phyloP scores from a whole-genome alignment of 37 sponge, comb jelly and placozoan genomes.

The Tethya wilhelma region DNA sequence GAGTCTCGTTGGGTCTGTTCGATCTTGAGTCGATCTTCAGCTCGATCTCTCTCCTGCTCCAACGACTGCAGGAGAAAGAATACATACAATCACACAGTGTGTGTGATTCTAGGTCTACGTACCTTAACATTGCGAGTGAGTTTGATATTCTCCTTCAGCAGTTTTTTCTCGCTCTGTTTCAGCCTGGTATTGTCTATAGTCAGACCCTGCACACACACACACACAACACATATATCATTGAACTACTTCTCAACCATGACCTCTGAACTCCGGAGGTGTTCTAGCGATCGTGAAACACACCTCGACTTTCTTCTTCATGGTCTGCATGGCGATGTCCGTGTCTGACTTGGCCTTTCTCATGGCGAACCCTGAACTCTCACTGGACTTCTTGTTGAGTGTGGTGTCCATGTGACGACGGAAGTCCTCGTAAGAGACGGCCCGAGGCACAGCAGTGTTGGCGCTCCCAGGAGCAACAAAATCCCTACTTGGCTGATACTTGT shows the following conservation, averaged over 20 bases:
- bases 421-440: conserved; percentile 49
- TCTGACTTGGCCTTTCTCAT: conserved; percentile 71
- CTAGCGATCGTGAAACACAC: conserved; percentile 35
- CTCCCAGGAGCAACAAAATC: conserved; percentile 28
- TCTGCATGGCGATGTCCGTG: conserved; percentile 41
- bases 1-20: conserved; percentile 86
- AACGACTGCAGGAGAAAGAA: conserved; percentile 57
- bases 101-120: neutral
- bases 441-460: neutral
- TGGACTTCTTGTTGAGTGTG: conserved; percentile 20
- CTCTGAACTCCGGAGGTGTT: no score
- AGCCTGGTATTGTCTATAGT: conserved; percentile 57
- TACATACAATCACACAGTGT: neutral
- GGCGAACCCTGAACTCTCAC: neutral
- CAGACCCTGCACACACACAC: conserved; percentile 47
- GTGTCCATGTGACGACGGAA: conserved; percentile 37
- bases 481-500: no score
- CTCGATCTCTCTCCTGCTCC: conserved; percentile 70
- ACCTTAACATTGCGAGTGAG: conserved; percentile 69
- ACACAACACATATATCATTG: no score
- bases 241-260: no score
- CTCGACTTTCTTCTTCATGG: conserved; percentile 65
- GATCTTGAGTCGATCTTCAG: conserved; percentile 77
- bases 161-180: conserved; percentile 66
- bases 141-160: conserved; percentile 67